Conservation (phyloP, 2,113 vertebrate species). For the Spizaetus ornatus region DNA sequence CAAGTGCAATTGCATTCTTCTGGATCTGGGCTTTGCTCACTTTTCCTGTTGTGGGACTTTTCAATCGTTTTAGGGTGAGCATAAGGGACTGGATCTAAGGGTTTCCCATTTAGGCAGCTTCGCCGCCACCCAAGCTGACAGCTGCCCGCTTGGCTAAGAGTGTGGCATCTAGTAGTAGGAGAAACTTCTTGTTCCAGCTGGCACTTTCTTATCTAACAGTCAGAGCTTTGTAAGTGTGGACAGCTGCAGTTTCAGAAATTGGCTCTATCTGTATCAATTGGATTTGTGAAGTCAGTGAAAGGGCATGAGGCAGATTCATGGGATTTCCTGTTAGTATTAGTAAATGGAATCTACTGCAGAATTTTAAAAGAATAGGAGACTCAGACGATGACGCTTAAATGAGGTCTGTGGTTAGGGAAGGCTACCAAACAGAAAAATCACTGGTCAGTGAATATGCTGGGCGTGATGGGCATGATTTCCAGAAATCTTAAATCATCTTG, state of each 20-base stretch:
- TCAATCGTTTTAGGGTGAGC: neutral
- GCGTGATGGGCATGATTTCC: neutral
- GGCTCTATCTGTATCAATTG: slow-evolving; percentile 77
- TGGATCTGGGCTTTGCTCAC: neutral
- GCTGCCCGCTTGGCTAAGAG: slow-evolving; percentile 83
- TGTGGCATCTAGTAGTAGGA: slow-evolving; percentile 78
- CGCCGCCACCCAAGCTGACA: slow-evolving; percentile 78
- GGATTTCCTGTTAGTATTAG: slow-evolving; percentile 80
- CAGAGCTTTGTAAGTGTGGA: slow-evolving; percentile 84
- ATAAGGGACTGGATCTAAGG: slow-evolving; percentile 23
- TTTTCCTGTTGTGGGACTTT: neutral
- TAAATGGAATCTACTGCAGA: slow-evolving; percentile 65
- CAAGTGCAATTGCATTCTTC: neutral
- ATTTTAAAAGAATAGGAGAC: slow-evolving; percentile 55
- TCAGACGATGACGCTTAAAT: neutral
- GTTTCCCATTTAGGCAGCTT: slow-evolving; percentile 58
- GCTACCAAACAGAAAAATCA: slow-evolving; percentile 5
- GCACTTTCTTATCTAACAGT: slow-evolving; percentile 85
- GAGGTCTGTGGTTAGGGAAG: slow-evolving; percentile 22
- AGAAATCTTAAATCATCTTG: neutral
- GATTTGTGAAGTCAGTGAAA: slow-evolving; percentile 81
- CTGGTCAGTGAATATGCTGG: neutral
- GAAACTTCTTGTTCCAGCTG: slow-evolving; percentile 87
- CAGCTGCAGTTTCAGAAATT: slow-evolving; percentile 82
- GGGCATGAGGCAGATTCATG: slow-evolving; percentile 75